phyloP scores from a whole-genome alignment of 2,888 invertebrate species.

The Folsomia manolachei region DNA sequence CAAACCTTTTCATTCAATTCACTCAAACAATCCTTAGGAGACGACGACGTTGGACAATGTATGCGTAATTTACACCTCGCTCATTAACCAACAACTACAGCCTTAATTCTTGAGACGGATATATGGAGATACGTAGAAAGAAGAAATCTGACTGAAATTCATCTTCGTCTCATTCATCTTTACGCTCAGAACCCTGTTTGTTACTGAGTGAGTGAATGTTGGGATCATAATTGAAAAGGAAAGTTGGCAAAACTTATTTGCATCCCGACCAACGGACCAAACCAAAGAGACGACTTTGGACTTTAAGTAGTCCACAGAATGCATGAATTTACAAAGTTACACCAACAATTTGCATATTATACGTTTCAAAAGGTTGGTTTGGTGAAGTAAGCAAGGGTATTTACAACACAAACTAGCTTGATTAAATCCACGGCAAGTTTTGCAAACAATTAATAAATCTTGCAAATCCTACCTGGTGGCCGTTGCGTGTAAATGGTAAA shows the following conservation, averaged over 20 bases:
- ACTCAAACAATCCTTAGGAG: too few species aligned
- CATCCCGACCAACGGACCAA: neutral
- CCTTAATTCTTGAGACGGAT: neutral
- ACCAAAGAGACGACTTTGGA: too few species aligned
- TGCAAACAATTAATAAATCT: slow-evolving; percentile 8
- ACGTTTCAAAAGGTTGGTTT: too few species aligned
- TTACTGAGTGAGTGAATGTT: too few species aligned
- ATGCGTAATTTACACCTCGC: neutral
- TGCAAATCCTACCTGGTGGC: neutral
- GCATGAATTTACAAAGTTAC: too few species aligned
- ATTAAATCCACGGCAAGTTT: neutral
- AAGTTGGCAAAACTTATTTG: slow-evolving; percentile 7
- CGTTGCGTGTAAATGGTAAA: too few species aligned
- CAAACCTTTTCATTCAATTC: too few species aligned
- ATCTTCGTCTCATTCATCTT: neutral
- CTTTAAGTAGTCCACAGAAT: neutral
- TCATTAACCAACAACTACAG: neutral
- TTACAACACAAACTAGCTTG: neutral
- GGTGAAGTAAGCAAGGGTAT: too few species aligned
- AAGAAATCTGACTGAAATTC: neutral
- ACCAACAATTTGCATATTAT: too few species aligned
- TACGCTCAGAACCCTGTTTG: neutral
- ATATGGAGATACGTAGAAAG: neutral
- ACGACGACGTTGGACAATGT: neutral
- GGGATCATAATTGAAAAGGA: slow-evolving; percentile 8